phyloP scores from a whole-genome alignment of 2,888 invertebrate species.

The Xanthia togata region DNA sequence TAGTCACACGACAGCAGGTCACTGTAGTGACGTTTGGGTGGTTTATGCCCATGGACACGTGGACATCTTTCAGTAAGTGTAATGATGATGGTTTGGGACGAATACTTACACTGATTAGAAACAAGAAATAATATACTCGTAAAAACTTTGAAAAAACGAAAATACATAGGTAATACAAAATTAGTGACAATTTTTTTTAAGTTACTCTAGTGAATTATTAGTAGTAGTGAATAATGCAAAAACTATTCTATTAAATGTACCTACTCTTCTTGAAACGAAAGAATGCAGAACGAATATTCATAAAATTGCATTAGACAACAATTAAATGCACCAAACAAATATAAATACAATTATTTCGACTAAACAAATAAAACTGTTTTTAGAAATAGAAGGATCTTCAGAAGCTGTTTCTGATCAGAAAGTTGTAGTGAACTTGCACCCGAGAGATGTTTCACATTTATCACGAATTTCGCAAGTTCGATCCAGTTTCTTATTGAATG shows the following conservation, averaged over 20 bases:
- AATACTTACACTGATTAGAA: background rate
- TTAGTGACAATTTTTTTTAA: background rate
- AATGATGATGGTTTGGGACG: background rate
- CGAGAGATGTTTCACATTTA: slow-evolving; percentile 48
- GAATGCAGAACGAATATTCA: background rate
- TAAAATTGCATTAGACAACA: background rate
- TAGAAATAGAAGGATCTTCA: background rate
- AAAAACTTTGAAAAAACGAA: background rate
- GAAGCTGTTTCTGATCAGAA: background rate
- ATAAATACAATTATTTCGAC: background rate
- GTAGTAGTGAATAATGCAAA: too few relatives aligned
- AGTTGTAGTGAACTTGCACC: slow-evolving; percentile 35
- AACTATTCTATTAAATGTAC: background rate
- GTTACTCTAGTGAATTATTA: background rate
- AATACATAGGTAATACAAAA: background rate
- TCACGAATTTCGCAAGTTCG: slow-evolving; percentile 35
- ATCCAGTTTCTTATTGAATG: slow-evolving; percentile 66
- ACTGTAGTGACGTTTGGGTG: too few relatives aligned
- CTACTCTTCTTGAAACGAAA: background rate
- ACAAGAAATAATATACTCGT: too few relatives aligned
- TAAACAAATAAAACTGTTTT: background rate
- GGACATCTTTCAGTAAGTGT: background rate
- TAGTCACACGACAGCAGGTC: background rate
- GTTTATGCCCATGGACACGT: background rate
- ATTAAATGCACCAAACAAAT: background rate